Evolutionary conservation across 2,797 vertebrate species (phyloP).

Genomic region (Mormyrus proboscirostris): DNA sequence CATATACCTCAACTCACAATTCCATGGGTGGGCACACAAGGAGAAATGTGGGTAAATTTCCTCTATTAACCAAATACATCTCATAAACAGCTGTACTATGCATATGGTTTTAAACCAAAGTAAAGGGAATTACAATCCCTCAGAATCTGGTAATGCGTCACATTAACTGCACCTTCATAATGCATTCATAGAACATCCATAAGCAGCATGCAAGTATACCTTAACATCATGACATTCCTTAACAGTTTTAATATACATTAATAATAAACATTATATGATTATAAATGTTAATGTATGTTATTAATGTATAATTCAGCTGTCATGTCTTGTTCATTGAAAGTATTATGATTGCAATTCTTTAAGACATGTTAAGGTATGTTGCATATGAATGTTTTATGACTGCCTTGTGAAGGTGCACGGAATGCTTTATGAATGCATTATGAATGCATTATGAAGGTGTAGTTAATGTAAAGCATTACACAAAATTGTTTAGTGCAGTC

Average conservation of each 20-base stretch:
- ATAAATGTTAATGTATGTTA: neutral
- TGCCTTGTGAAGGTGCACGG: too few species aligned
- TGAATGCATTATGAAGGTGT: neutral
- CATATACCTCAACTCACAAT: neutral
- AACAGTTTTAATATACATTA: neutral
- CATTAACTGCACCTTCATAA: neutral
- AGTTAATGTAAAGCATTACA: neutral
- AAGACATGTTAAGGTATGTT: neutral
- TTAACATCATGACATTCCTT: neutral
- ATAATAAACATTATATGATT: neutral
- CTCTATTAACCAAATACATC: neutral
- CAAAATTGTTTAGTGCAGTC: neutral
- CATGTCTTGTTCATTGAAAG: neutral
- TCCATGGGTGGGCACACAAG: neutral
- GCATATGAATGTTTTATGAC: neutral
- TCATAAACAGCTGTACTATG: neutral
- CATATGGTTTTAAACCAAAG: neutral
- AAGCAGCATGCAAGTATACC: neutral
- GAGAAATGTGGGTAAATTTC: neutral
- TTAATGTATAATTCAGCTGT: neutral
- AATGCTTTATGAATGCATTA: neutral
- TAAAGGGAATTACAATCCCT: neutral
- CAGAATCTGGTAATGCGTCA: neutral
- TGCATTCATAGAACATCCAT: neutral
- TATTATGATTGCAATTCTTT: neutral